Base-by-base conservation (phyloP, 2,113 vertebrate genomes). In the Chaetodon auriga region DNA sequence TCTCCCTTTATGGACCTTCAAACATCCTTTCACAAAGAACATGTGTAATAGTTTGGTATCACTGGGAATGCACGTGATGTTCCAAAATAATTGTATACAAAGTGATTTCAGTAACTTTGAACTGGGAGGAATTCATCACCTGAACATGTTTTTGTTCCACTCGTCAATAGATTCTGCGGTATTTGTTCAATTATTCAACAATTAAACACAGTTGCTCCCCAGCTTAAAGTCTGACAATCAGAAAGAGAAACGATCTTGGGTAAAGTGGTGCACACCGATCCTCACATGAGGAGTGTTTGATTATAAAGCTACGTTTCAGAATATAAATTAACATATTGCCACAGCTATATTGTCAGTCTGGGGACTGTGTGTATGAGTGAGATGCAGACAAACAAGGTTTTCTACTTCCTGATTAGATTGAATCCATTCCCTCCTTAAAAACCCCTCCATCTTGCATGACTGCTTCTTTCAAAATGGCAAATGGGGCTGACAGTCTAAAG, bases 401-500 rank as follows among this genome's bases (percentile, higher is more conserved):
- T 60, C 25, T 35, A 18, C 7, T 60, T 30, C 25, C 23, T 58
- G 23, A 58, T 30, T 3, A 30, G 55, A 57, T 57, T 30, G 30
- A 58, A 30, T 25, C 12, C 3, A 12, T 18, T 10, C 9, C 8
- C 4, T 30, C 2, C 11, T 2, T 15, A 14, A 0, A 19, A 2
- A 11, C 23, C 15, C 2, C 57, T 38, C 18, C 21, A 18, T 23
- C 23, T 14, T 38, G 4, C 36, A 23, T 4, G 6, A 57, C 14
- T 35, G 7, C 18, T 46, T 36, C 13, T 55, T 54, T 62, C 11
- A 35, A 41, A 41, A 62, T 35, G 41, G 55, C 12, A 83, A 65
- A 72, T 57, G 45, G 38, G 48, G 21, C 38, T 25, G 62, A 64
- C 15, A 60, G 19, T 76, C 38, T 14, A 65, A 71, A 13, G 41